These are phyloP conservation scores for Trididemnum nubilum DNA, from an alignment of 23 tunicate genomes.

Conservation along the genomic window DNA sequence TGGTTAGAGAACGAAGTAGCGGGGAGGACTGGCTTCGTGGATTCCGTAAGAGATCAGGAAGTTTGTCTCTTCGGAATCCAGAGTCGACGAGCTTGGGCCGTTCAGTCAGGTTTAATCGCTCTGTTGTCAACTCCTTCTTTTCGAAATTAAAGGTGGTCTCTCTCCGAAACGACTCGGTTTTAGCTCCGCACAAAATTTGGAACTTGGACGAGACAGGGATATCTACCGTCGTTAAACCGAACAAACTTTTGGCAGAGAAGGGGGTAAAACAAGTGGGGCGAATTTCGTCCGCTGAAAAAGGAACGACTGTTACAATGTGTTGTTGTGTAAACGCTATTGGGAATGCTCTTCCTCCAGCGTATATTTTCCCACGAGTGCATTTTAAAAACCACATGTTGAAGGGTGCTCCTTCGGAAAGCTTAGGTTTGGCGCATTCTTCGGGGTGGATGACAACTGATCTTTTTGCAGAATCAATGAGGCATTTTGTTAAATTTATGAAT, in stretches of 20 bases:
- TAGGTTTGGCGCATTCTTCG: constrained; percentile 12
- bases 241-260: constrained; percentile 21
- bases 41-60: too few relatives aligned
- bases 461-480: background rate
- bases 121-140: too few relatives aligned
- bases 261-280: constrained; percentile 39
- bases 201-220: constrained; percentile 51
- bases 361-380: too few relatives aligned
- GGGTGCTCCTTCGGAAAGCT: constrained; percentile 20
- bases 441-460: constrained; percentile 12
- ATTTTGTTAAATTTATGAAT: constrained; percentile 3
- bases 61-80: too few relatives aligned
- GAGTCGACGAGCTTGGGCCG: too few relatives aligned
- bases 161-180: too few relatives aligned
- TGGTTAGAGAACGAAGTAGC: background rate
- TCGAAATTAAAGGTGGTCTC: too few relatives aligned
- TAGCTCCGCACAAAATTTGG: too few relatives aligned
- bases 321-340: constrained; percentile 41
- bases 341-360: constrained; percentile 34
- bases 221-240: constrained; percentile 40
- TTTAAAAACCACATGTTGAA: constrained; percentile 26
- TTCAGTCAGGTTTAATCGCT: too few relatives aligned
- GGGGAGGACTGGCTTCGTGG: constrained; percentile 39
- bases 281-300: constrained; percentile 42
- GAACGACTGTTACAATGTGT: constrained; percentile 46